A percentile compares a stretch with the other conserved stretches of the same genome.
These are phyloP conservation scores for Synergus japonicus DNA, from an alignment of 2,888 invertebrate species.

Conservation along the genomic window DNA sequence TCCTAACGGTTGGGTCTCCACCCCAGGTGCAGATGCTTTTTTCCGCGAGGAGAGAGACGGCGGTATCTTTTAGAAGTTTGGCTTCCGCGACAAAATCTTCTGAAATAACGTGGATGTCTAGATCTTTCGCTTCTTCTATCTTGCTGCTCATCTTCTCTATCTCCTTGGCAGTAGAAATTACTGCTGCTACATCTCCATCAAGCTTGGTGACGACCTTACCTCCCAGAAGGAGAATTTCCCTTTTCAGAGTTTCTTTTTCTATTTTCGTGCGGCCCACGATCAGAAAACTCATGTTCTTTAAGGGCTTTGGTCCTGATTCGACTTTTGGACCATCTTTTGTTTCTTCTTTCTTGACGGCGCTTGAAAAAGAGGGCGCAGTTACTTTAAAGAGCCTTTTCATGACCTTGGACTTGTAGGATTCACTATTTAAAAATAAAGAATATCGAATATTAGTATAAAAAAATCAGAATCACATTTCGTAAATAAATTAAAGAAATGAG, in stretches of 20 bases:
- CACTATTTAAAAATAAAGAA: slow-evolving; percentile 67
- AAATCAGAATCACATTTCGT: not conserved
- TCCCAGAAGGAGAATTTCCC: slow-evolving; percentile 85
- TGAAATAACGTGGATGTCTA: slow-evolving; percentile 89
- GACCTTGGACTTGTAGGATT: slow-evolving; percentile 81
- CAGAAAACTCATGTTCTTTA: slow-evolving; percentile 89
- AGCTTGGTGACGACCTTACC: slow-evolving; percentile 86
- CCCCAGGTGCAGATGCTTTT: slow-evolving; percentile 92
- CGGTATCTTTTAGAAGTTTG: slow-evolving; percentile 81
- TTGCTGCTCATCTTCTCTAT: slow-evolving; percentile 83
- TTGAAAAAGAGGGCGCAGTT: slow-evolving; percentile 77
- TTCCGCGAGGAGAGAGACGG: slow-evolving; percentile 83
- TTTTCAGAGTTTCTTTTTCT: slow-evolving; percentile 83
- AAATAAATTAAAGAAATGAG: not conserved
- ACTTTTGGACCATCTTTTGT: slow-evolving; percentile 81
- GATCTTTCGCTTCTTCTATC: slow-evolving; percentile 83
- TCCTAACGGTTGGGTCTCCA: slow-evolving; percentile 81
- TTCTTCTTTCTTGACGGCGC: slow-evolving; percentile 79
- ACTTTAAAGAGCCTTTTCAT: slow-evolving; percentile 81
- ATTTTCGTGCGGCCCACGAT: slow-evolving; percentile 81
- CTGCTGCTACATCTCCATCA: slow-evolving; percentile 83
- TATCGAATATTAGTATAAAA: too few species aligned
- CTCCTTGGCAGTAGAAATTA: slow-evolving; percentile 85
- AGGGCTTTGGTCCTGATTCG: slow-evolving; percentile 81
- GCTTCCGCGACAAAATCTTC: slow-evolving; percentile 86